Base-by-base conservation (phyloP, 2,113 vertebrate species). In the Oryzias melastigma region DNA sequence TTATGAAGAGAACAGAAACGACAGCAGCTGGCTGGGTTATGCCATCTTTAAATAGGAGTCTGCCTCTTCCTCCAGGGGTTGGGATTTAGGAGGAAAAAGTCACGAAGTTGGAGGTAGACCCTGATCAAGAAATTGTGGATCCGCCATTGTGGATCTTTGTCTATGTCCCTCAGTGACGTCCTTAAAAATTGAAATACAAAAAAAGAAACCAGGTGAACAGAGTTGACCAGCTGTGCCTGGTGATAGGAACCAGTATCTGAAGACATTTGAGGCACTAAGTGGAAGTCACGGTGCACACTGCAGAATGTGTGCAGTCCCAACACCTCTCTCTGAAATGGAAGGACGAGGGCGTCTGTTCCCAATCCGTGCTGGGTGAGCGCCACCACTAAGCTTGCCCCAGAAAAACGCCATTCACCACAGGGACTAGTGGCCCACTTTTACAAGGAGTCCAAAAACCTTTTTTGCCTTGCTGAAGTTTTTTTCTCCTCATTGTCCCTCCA, bases 361-460 rank as follows among this genome's bases (percentile, higher is more conserved):
- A 82, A 90, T 90, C 76, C 66, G 70, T 83, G 82, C 84, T 50
- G 72, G 77, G 77, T 70, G 70, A 83, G 83, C 89, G 86, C 90
- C 91, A 91, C 80, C 60, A 58, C 82, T 48, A 27, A 66, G 74
- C 84, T 82, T 88, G 90, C 75, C 90, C 90, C 89, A 91, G 90
- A 92, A 91, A 91, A 86, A 82, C 55, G 62, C 58, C 41, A 22
- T 61, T 77, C 85, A 91, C 90, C 85, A 53, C 82, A 86, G 91
- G 90, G 91, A 92, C 86, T 45, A 3, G 58, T 89, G 90, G 90
- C 91, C 91, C 90, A 92, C 69, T 90, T 90, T 71, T 43, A 75
- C 68, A 85, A 86, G 76, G 71, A 88, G 82, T 66, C 87, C 85
- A 89, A 88, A 88, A 86, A 15, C 52, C 68, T 73, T 59, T 65